These are phyloP conservation scores for Calyptommatus sinebrachiatus DNA, from an alignment of 2,113 vertebrate genomes.

Conservation along the genomic window DNA sequence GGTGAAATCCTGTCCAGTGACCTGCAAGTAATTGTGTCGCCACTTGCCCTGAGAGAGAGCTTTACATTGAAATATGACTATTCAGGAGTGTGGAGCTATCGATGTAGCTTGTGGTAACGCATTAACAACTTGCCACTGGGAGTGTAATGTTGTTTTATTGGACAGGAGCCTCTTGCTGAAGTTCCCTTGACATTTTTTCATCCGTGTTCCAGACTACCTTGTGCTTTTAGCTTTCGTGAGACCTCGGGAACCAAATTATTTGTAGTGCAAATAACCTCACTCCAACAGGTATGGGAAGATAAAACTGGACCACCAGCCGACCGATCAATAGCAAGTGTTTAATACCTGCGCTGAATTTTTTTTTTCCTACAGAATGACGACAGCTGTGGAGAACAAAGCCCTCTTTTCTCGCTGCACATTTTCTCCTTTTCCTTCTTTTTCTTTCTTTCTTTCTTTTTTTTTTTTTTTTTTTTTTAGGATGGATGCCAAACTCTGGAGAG, in stretches of 20 bases:
- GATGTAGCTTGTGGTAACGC: background rate
- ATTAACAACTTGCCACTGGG: background rate
- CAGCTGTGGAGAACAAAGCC: conserved; percentile 70
- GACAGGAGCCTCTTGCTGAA: background rate
- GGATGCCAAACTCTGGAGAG: conserved; percentile 59
- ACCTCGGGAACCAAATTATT: conserved; percentile 45
- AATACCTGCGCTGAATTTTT: conserved; percentile 58
- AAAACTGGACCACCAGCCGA: conserved; percentile 47
- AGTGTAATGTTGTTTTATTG: fast-evolving
- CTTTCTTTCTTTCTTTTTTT: background rate
- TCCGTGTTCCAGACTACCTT: background rate
- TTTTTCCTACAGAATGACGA: conserved; percentile 57
- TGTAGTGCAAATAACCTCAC: conserved; percentile 32
- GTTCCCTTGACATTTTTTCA: conserved; percentile 22
- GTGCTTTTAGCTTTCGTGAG: conserved; percentile 35
- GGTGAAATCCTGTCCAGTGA: background rate
- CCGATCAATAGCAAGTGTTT: conserved; percentile 52
- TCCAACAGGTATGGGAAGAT: conserved; percentile 41
- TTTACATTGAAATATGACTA: conserved; percentile 17
- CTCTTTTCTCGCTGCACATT: conserved; percentile 35
- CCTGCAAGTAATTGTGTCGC: background rate
- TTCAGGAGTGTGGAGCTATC: conserved; percentile 23
- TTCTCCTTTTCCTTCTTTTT: background rate
- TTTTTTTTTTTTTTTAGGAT: conserved; percentile 36
- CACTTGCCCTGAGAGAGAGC: background rate